Percentiles rank a stretch among this genome's conserved stretches.
Conservation (phyloP, 2,797 vertebrate genomes). For the Typhlichthys subterraneus region DNA sequence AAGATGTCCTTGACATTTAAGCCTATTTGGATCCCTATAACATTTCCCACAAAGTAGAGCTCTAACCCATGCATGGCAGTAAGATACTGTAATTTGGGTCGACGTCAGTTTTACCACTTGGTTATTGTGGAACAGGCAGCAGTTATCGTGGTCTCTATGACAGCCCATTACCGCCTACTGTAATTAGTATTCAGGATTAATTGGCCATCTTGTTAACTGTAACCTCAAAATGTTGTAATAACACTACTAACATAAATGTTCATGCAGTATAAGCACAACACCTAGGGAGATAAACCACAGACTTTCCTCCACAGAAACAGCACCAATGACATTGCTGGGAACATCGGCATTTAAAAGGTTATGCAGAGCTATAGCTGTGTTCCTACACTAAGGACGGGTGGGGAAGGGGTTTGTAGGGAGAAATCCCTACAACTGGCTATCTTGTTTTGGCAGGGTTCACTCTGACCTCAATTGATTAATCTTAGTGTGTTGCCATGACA, state of each 20-base stretch:
- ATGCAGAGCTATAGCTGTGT: not conserved
- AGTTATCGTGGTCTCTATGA: conserved; percentile 55
- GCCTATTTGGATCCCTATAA: conserved; percentile 34
- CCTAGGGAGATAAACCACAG: conserved; percentile 13
- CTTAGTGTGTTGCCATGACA: conserved; percentile 12
- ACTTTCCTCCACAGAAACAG: not conserved
- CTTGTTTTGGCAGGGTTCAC: conserved; percentile 34
- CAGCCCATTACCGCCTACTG: conserved; percentile 60
- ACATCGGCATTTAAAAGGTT: not conserved
- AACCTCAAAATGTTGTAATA: conserved; percentile 75
- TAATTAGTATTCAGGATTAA: conserved; percentile 73
- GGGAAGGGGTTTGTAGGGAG: conserved; percentile 6
- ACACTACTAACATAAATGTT: conserved; percentile 58
- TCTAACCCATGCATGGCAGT: conserved; percentile 54
- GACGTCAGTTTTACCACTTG: conserved; percentile 53
- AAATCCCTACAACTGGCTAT: conserved; percentile 1
- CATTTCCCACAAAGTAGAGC: conserved; percentile 41
- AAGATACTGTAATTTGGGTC: conserved; percentile 48
- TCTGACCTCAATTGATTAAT: conserved; percentile 58
- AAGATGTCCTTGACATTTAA: conserved; percentile 59
- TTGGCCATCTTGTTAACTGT: conserved; percentile 71
- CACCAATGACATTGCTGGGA: not conserved
- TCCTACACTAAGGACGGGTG: conserved; percentile 1
- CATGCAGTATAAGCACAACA: conserved; percentile 26
- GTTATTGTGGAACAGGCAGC: conserved; percentile 64